Evolutionary conservation across 1,140 invertebrate genomes (phyloP).

Genomic region (Drosophila aff.): DNA sequence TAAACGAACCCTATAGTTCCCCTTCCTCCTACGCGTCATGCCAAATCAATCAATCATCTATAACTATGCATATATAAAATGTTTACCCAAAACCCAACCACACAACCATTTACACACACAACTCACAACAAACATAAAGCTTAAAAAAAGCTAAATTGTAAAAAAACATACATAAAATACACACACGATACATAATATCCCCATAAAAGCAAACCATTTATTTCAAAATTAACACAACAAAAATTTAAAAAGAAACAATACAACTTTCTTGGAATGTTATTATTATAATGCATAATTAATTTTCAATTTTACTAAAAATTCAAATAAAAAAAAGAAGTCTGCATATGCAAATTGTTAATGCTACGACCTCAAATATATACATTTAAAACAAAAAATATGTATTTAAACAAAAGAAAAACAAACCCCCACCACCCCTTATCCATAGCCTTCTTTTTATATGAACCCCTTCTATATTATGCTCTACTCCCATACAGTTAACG

Average conservation of each 20-base stretch:
- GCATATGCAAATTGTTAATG: conserved; percentile 52
- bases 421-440: conserved; percentile 39
- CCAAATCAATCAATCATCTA: conserved; percentile 42
- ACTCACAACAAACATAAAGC: conserved; percentile 14
- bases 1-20: conserved; percentile 17
- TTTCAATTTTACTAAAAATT: conserved; percentile 71
- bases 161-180: conserved; percentile 15
- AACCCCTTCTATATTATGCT: conserved; percentile 77
- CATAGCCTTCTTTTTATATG: conserved; percentile 67
- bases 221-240: conserved; percentile 49
- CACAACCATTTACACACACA: conserved; percentile 20
- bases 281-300: conserved; percentile 77
- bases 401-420: conserved; percentile 4
- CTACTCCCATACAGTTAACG: conserved; percentile 83
- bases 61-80: conserved; percentile 40
- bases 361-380: conserved; percentile 44
- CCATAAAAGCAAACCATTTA: conserved; percentile 34
- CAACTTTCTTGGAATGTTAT: conserved; percentile 59
- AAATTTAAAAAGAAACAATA: not conserved
- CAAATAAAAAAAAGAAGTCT: conserved; percentile 29
- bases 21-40: conserved; percentile 26
- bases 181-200: conserved; percentile 12
- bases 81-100: conserved; percentile 20
- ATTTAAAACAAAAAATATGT: conserved; percentile 3
- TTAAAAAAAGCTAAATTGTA: conserved; percentile 10